phyloP scores from a whole-genome alignment of 30 jellyfish, hydroid and myxozoan species.

The Nemopilema nomurai region DNA sequence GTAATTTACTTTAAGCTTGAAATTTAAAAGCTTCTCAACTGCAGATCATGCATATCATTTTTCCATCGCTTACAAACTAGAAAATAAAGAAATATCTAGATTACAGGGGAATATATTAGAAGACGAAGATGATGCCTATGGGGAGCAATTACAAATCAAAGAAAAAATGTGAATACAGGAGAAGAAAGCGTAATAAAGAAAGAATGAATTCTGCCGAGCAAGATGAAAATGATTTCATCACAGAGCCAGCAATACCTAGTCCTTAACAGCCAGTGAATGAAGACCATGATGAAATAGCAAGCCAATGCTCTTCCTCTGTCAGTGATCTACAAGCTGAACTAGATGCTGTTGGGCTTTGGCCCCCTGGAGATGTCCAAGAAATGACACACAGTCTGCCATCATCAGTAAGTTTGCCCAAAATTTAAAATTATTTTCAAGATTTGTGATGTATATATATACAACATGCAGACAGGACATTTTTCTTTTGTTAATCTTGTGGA shows the following conservation, averaged over 20 bases:
- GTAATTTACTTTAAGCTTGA: not conserved
- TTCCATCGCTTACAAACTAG: not conserved
- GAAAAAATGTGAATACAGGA: slow-evolving; percentile 12
- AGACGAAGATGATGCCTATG: not conserved
- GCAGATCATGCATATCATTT: not conserved
- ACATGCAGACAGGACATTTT: not conserved
- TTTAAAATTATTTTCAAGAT: too few species aligned
- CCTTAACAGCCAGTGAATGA: slow-evolving; percentile 10
- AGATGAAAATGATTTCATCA: not conserved
- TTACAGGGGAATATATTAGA: not conserved
- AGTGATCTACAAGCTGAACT: slow-evolving; percentile 9
- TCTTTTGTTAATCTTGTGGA: not conserved
- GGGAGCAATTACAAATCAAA: slow-evolving; percentile 6
- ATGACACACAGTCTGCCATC: not conserved
- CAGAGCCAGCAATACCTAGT: not conserved
- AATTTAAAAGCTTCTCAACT: not conserved
- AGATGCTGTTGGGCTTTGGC: slow-evolving; percentile 26
- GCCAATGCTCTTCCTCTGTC: slow-evolving; percentile 14
- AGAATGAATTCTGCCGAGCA: not conserved
- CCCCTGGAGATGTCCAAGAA: slow-evolving; percentile 9
- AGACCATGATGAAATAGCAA: slow-evolving; percentile 7
- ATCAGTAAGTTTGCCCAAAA: not conserved
- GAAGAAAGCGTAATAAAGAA: slow-evolving; percentile 11
- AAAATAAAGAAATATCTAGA: not conserved
- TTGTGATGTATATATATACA: not conserved